Base-by-base conservation (phyloP, 2,888 invertebrate genomes). In the Stenoptilia bipunctidactyla region DNA sequence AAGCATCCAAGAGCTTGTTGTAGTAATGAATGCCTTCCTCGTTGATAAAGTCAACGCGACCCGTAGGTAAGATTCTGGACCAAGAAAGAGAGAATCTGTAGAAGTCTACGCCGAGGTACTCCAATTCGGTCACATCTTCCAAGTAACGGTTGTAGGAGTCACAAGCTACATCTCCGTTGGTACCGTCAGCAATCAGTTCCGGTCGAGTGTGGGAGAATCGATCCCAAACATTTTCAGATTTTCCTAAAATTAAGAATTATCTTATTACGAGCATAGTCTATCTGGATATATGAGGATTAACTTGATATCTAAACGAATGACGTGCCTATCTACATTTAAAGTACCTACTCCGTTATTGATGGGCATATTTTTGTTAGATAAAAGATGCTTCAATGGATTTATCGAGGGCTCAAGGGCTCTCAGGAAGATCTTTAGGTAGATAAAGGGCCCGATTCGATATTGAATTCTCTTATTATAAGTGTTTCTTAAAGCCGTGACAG, bases 91-190 rank as follows among this genome's bases (percentile, higher is more conserved):
- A 87, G 51, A 87, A 83, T 14, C 82, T 67, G 54, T 87, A 87
- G 61, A 85, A 86, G 51, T 87, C 76, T 0, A 88, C 86, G 2
- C 86, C 86, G 1, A 87, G 64, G 49, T 80, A 55, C 1, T 62
- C 68, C 15, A 87, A 50, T 37, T 82, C 72, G n/a, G 75, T 71
- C 0, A 88, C 84, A 52, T 88, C 87, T 44, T 90, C 88, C 42
- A 71, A 79, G 58, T 87, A 90, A 45, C 87, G 85, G 62, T 90
- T 77, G 66, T 90, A 91, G 1, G 90, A 90, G 64, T 92, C 89
- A 46, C 89, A 88, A 0, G 92, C 89, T 1, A 90, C 58, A 52
- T 92, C 90, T 0, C 89, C 92, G 42, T 86, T 90, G 1, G 85
- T 83, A 1, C 76, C 68, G 44, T 90, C 88, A 0, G 65, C 83